Base-by-base conservation (phyloP, 2,797 vertebrate species). In the Callimico goeldii region DNA sequence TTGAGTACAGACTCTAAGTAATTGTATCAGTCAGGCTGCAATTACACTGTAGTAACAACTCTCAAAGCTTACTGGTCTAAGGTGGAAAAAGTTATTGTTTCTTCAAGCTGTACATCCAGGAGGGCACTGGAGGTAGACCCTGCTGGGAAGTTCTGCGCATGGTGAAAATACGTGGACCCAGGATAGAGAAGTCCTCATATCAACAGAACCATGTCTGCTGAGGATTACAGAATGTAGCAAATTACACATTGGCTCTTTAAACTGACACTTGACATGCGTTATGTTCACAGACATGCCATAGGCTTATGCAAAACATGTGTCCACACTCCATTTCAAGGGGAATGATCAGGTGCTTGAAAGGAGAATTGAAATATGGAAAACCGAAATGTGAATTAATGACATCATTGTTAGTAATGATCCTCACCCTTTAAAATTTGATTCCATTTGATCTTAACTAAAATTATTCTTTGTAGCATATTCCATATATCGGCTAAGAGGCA, bases 61-160 rank as follows among this genome's bases (percentile, higher is more conserved):
- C 39, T 41, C 39, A 10, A 11, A 24, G 12, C 33, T 43, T 50
- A 2, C 33, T 1, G 11, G 15, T 10, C 58, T 28, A 24, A 9
- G 11, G 15, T 3, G 2, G 6, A 4, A 76, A 82, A 46, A 19
- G n/a, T 50, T 19, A 26, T 61, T 80, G 92, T 50, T 50, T 79
- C 48, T 41, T 72, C 33, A 36, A 55, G 89, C 46, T 33, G 4
- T 13, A 1, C 2, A 2, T 15, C 61, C n/a, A 22, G 1, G 1
- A 1, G 9, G 0, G 8, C 3, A 11, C 2, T 5, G 1, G 39
- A 24, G 5, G 7, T 12, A 22, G 11, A 10, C 0, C 14, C 8
- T 33, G 22, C 33, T 48, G n/a, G 48, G 43, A 14, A 39, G 5
- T 11, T 33, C 43, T 64, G 19, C 0, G 2, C 12, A 3, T 20